A percentile compares a stretch with the other conserved stretches of the same genome.
Evolutionary conservation across 2,113 vertebrate species (phyloP).

Genomic region (Tetrax tetrax): DNA sequence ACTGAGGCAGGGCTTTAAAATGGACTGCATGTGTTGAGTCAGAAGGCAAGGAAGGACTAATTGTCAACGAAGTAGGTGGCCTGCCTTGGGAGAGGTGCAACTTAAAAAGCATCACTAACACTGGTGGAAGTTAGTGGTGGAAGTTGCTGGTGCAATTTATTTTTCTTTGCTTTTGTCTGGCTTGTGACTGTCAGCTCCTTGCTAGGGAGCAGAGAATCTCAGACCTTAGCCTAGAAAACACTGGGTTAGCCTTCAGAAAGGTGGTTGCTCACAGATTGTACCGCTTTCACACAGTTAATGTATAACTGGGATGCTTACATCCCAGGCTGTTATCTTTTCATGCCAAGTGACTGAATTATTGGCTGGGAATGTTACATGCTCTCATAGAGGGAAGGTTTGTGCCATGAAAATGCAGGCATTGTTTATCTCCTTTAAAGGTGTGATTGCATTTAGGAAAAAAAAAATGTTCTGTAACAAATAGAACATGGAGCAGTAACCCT

Average conservation of each 20-base stretch:
- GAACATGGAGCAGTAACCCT: not conserved
- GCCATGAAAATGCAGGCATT: not conserved
- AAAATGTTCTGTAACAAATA: not conserved
- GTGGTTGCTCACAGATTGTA: not conserved
- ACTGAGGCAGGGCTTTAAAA: not conserved
- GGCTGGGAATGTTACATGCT: not conserved
- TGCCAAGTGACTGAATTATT: not conserved
- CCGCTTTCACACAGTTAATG: not conserved
- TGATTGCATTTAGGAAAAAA: not conserved
- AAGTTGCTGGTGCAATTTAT: not conserved
- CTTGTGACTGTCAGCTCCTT: not conserved
- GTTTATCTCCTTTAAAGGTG: not conserved
- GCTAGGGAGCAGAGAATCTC: not conserved
- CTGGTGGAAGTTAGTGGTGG: not conserved
- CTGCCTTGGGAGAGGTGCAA: not conserved
- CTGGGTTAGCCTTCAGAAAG: not conserved
- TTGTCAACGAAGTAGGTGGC: not conserved
- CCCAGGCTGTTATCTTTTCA: not conserved
- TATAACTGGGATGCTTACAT: not conserved
- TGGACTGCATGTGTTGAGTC: not conserved
- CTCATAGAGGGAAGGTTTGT: not conserved
- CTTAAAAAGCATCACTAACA: fast-evolving
- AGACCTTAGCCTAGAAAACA: not conserved
- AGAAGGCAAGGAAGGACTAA: not conserved
- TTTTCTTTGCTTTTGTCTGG: not conserved